Base-by-base conservation (phyloP, 2,113 vertebrate species). In the Anthoscopus minutus region DNA sequence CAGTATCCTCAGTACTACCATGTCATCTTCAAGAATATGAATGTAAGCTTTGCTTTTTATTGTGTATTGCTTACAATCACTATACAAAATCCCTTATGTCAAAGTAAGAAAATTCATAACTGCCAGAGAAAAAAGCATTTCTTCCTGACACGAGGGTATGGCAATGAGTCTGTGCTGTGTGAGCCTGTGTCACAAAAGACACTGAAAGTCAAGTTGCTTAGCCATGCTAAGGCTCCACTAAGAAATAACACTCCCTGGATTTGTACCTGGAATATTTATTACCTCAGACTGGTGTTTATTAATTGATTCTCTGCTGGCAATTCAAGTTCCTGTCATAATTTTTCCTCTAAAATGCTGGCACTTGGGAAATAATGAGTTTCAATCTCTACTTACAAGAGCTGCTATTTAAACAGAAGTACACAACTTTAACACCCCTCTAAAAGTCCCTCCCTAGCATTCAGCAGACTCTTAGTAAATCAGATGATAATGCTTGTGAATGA, bases 131-230 rank as follows among this genome's bases (percentile, higher is more conserved):
- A 62, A 73, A 84, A 22, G 11, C 22, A 47, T 62, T 70, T 83
- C 28, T 72, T 61, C 25, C 27, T 54, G 33, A 66, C 17, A 7
- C 11, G 30, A 37, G 27, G 15, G 9, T 19, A 19, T 16, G 64
- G 54, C 64, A 65, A 11, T 0, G 1, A 53, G 37, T 14, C 54
- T 69, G 53, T 83, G 45, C 60, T 77, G 45, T 0, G 0, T 40
- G 51, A 93, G 66, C 38, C 42, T 4, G 1, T 60, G 51, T 30
- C 62, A 64, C 21, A 11, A 51, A 77, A 71, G n/a, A 23, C 21
- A 31, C 33, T 40, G 31, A 23, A 35, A 66, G 47, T 40, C 37
- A 35, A 69, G 45, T 45, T 79, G 48, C 24, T 64, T 30, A 37
- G 17, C 40, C 13, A 3, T 40, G 33, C 28, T 33, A 18, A 27